Evolutionary conservation across 2,888 invertebrate genomes (phyloP).

Genomic region (Elysia crispata): DNA sequence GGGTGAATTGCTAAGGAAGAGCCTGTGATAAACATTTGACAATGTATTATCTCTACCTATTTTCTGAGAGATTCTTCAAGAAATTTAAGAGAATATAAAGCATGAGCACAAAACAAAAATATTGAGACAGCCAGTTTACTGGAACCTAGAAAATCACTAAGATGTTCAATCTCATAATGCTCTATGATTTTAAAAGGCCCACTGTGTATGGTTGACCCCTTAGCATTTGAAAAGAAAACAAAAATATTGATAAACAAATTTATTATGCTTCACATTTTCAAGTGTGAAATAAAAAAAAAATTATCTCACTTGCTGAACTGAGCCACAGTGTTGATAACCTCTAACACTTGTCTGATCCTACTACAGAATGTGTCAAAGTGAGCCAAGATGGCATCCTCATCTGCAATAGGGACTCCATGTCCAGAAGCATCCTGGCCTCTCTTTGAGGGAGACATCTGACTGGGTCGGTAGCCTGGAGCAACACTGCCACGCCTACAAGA

Average conservation of each 20-base stretch:
- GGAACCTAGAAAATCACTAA: background rate
- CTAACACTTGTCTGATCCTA: slow-evolving; percentile 73
- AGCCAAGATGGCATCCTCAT: slow-evolving; percentile 75
- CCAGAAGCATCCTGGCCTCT: slow-evolving; percentile 60
- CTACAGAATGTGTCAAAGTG: slow-evolving; percentile 74
- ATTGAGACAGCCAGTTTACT: background rate
- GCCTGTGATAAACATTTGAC: background rate
- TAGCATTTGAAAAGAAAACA: no score
- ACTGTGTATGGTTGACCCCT: no score
- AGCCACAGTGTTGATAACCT: slow-evolving; percentile 74
- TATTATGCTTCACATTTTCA: background rate
- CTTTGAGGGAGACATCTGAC: slow-evolving; percentile 60
- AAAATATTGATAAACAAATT: background rate
- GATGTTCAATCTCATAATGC: background rate
- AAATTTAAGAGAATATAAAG: no score
- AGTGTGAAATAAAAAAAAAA: background rate
- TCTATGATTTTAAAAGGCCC: background rate
- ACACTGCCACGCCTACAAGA: slow-evolving; percentile 31
- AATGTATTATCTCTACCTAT: no score
- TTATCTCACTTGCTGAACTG: slow-evolving; percentile 71
- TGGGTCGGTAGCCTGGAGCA: background rate
- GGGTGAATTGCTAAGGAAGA: no score
- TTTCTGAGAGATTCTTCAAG: no score
- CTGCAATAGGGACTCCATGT: slow-evolving; percentile 74
- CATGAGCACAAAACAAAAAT: no score